phyloP scores from a whole-genome alignment of 2,888 invertebrate genomes.

The Ochropleura leucogaster region DNA sequence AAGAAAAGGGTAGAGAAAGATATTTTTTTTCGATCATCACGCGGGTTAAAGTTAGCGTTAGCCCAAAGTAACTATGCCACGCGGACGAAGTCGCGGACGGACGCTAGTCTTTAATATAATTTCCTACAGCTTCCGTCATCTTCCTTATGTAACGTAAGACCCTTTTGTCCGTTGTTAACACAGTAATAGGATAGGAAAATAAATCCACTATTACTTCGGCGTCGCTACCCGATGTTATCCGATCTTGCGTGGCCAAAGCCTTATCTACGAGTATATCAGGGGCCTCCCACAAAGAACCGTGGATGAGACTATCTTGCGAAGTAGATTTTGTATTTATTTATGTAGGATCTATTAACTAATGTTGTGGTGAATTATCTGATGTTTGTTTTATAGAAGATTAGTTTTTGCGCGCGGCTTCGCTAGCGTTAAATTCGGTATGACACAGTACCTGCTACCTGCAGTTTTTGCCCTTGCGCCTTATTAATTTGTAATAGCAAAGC shows the following conservation, averaged over 20 bases:
- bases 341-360: slow-evolving; percentile 36
- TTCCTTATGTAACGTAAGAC: slow-evolving; percentile 28
- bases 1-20: no score
- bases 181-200: slow-evolving; percentile 60
- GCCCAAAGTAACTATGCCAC: no score
- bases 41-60: no score
- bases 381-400: background rate
- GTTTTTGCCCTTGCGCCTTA: no score
- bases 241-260: slow-evolving; percentile 68
- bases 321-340: slow-evolving; percentile 49
- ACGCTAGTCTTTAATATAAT: slow-evolving; percentile 9
- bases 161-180: slow-evolving; percentile 58
- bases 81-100: no score
- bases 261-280: slow-evolving; percentile 70
- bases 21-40: no score
- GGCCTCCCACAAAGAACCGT: slow-evolving; percentile 50
- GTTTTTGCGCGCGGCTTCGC: no score
- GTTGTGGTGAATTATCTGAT: slow-evolving; percentile 26
- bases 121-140: slow-evolving; percentile 7
- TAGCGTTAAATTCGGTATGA: no score
- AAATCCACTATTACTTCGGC: slow-evolving; percentile 64
- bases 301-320: slow-evolving; percentile 44
- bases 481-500: no score
- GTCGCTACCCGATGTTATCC: slow-evolving; percentile 66
- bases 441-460: no score